Conservation (phyloP, 2,113 vertebrate genomes). For the Rhabdornis inornatus region DNA sequence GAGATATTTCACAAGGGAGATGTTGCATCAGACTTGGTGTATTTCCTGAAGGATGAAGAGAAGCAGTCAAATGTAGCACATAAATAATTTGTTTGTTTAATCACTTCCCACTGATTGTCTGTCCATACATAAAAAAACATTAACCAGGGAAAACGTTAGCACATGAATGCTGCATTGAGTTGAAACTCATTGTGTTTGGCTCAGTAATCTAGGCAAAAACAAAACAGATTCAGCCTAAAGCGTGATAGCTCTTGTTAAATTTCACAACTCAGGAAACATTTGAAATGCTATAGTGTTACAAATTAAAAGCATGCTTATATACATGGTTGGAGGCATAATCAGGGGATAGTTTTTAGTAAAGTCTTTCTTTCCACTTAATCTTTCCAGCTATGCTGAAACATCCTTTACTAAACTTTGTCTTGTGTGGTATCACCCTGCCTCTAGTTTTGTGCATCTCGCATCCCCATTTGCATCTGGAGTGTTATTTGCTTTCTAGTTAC, state of each 20-base stretch:
- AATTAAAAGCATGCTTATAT: slow-evolving; percentile 31
- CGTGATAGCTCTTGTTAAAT: background rate
- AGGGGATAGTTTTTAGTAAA: background rate
- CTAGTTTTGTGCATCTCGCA: background rate
- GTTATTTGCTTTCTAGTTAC: background rate
- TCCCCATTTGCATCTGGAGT: background rate
- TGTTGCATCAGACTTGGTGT: background rate
- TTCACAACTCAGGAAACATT: slow-evolving; percentile 16
- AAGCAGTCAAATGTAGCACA: background rate
- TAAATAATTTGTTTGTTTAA: background rate
- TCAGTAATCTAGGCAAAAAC: background rate
- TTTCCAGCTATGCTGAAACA: background rate
- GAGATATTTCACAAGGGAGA: background rate
- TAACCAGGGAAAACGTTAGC: background rate
- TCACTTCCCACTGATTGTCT: background rate
- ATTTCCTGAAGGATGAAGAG: background rate
- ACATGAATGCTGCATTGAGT: background rate
- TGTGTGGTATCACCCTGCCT: background rate
- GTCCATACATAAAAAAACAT: background rate
- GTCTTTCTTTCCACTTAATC: background rate
- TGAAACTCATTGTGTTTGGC: slow-evolving; percentile 14
- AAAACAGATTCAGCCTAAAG: slow-evolving; percentile 27
- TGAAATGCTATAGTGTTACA: background rate
- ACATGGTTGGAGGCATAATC: background rate
- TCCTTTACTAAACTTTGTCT: background rate